A percentile compares a stretch with the other conserved stretches of the same genome.
phyloP scores from a whole-genome alignment of 2,888 invertebrate species.

The Drosophila nr. fundita region DNA sequence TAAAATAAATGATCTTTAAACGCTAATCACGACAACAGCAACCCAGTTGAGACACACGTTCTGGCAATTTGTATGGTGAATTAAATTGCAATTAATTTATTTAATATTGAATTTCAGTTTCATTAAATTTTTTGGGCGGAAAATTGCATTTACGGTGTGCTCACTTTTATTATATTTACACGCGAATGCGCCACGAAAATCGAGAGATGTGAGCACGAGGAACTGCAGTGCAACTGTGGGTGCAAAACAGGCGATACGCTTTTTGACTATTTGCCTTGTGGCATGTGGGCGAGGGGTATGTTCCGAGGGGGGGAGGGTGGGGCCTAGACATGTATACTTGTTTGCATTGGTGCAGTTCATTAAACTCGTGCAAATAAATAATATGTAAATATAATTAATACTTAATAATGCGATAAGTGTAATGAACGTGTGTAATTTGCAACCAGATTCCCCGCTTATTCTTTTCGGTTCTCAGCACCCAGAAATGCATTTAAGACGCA shows the following conservation, averaged over 20 bases:
- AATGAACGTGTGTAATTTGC: slow-evolving; percentile 35
- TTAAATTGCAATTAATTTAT: slow-evolving; percentile 42
- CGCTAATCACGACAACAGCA: neutral
- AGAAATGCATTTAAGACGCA: slow-evolving; percentile 49
- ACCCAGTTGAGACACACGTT: slow-evolving; percentile 9
- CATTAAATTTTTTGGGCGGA: slow-evolving; percentile 38
- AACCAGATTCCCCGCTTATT: slow-evolving; percentile 30
- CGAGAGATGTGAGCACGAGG: slow-evolving; percentile 23
- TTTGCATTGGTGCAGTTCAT: slow-evolving; percentile 71
- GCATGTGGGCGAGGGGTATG: slow-evolving; percentile 6
- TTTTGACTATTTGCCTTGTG: slow-evolving; percentile 62
- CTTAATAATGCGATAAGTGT: slow-evolving; percentile 45
- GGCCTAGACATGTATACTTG: slow-evolving; percentile 12
- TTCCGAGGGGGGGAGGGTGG: neutral
- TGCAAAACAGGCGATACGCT: slow-evolving; percentile 44
- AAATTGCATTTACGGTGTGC: slow-evolving; percentile 41
- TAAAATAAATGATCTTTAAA: neutral
- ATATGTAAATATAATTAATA: slow-evolving; percentile 62
- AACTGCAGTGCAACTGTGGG: slow-evolving; percentile 15
- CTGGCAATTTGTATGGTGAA: slow-evolving; percentile 20
- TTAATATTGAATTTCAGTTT: slow-evolving; percentile 61
- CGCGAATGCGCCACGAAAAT: slow-evolving; percentile 19
- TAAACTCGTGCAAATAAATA: slow-evolving; percentile 72
- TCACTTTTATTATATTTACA: slow-evolving; percentile 55
- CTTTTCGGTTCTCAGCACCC: slow-evolving; percentile 31